phyloP scores from a whole-genome alignment of 1,140 invertebrate genomes.

The Dinoponera quadriceps region DNA sequence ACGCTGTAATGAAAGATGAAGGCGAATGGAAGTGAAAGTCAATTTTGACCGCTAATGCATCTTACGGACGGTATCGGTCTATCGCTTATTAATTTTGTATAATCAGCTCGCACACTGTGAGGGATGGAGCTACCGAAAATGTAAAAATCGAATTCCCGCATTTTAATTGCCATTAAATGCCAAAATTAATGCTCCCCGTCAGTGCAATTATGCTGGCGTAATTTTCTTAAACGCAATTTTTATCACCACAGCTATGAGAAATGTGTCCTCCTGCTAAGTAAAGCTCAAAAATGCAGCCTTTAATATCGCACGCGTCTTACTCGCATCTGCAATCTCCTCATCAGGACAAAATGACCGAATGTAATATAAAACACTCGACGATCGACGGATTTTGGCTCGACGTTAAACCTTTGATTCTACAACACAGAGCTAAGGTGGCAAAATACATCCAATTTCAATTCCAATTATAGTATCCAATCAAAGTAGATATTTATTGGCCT shows the following conservation, averaged over 20 bases:
- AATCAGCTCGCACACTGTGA: constrained; percentile 41
- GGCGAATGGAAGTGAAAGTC: neutral
- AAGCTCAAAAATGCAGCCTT: constrained; percentile 14
- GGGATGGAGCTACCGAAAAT: constrained; percentile 36
- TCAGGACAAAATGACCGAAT: no score
- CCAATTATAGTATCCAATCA: no score
- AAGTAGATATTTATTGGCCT: no score
- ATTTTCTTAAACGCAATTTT: constrained; percentile 54
- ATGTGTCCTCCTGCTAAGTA: constrained; percentile 16
- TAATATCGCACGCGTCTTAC: constrained; percentile 15
- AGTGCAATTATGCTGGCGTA: constrained; percentile 47
- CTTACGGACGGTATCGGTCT: constrained; percentile 6
- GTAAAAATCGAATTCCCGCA: constrained; percentile 46
- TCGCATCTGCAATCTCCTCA: neutral
- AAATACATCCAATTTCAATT: no score
- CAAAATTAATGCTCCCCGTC: constrained; percentile 52
- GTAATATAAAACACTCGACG: no score
- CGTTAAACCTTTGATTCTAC: no score
- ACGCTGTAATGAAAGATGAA: neutral
- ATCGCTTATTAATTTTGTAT: constrained; percentile 26
- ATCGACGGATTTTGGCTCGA: no score
- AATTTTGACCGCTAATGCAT: constrained; percentile 35
- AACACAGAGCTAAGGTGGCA: no score
- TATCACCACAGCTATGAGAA: constrained; percentile 15
- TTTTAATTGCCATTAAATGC: constrained; percentile 49